Percentiles rank a stretch among this genome's conserved stretches.
These are phyloP conservation scores for Psilopsiagon aymara DNA, from an alignment of 2,113 vertebrate genomes.

Conservation along the genomic window DNA sequence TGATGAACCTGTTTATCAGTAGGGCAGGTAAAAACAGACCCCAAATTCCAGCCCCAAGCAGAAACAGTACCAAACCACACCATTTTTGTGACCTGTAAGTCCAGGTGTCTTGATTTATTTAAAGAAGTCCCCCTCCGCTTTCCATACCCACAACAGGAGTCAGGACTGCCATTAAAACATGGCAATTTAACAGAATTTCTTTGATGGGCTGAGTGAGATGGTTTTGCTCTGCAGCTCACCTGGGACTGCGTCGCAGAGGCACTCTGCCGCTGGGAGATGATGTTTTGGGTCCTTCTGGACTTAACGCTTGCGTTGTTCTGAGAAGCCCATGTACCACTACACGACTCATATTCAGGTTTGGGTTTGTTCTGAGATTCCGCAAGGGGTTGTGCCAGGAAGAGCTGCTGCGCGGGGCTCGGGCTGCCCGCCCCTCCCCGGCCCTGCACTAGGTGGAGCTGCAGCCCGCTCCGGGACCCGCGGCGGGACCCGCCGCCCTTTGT, in stretches of 20 bases:
- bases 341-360: background rate
- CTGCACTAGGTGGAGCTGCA: constrained; percentile 80
- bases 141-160: fast-evolving
- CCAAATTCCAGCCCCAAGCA: background rate
- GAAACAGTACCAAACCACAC: background rate
- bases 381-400: background rate
- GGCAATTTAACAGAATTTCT: background rate
- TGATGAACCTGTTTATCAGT: background rate
- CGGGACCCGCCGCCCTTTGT: background rate
- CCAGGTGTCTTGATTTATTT: background rate
- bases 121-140: background rate
- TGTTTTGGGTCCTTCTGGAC: fast-evolving
- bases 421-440: background rate
- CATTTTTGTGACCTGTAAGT: background rate
- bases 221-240: background rate
- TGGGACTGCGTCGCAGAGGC: too few species aligned
- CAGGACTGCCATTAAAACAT: background rate
- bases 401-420: background rate
- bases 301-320: fast-evolving
- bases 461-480: background rate
- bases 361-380: background rate
- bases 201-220: fast-evolving
- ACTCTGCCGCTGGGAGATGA: fast-evolving
- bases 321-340: fast-evolving
- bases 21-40: background rate